Conservation (phyloP, 2,888 invertebrate species). For the Harmothoe impar region DNA sequence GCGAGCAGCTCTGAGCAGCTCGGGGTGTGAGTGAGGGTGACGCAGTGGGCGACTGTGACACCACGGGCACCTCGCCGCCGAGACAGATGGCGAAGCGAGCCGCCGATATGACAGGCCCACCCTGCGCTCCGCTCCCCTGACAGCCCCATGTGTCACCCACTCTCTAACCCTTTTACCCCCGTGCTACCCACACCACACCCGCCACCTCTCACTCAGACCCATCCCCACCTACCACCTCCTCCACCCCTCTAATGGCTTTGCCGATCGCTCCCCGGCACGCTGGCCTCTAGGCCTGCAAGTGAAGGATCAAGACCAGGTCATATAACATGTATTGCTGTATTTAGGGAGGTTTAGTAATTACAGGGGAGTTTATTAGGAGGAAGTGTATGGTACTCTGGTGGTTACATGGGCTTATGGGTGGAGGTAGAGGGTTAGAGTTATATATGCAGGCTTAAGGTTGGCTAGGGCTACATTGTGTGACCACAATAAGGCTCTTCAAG, state of each 20-base stretch:
- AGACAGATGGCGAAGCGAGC: neutral
- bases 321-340: no score
- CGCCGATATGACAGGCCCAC: constrained; percentile 43
- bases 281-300: no score
- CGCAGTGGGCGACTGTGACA: constrained; percentile 29
- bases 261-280: neutral
- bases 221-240: neutral
- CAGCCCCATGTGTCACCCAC: constrained; percentile 44
- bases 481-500: constrained; percentile 26
- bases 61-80: neutral
- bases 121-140: neutral
- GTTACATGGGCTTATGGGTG: neutral
- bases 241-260: neutral
- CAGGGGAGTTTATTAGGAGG: neutral
- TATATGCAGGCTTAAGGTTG: no score
- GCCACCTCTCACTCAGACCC: neutral
- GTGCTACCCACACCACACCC: constrained; percentile 22
- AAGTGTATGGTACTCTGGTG: neutral
- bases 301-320: no score
- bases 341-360: no score
- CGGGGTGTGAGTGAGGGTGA: constrained; percentile 4
- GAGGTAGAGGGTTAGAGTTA: neutral
- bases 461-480: neutral
- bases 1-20: constrained; percentile 37
- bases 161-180: neutral